Conservation (phyloP, 2,113 vertebrate genomes). For the Drymodes brunneopygia region DNA sequence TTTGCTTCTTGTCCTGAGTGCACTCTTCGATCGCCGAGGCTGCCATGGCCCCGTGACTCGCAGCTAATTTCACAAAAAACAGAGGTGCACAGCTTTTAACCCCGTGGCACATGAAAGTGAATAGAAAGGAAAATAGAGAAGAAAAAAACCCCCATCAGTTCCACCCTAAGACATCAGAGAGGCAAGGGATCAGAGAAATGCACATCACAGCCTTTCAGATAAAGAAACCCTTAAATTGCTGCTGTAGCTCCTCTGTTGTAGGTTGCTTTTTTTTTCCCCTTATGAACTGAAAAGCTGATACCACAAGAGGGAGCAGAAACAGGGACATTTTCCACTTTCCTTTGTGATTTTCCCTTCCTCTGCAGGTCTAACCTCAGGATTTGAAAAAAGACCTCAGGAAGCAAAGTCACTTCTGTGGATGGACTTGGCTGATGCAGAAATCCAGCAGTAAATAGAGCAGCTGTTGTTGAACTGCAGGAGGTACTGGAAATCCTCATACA, state of each 20-base stretch:
- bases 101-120: neutral
- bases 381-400: neutral
- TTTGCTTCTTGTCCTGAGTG: conserved; percentile 13
- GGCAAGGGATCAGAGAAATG: neutral
- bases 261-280: neutral
- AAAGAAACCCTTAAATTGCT: neutral
- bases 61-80: conserved; percentile 1
- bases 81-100: neutral
- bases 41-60: conserved; percentile 12
- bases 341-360: neutral
- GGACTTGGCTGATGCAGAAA: neutral
- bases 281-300: neutral
- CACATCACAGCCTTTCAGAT: neutral
- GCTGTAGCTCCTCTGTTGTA: neutral
- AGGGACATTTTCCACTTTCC: neutral
- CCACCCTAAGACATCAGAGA: neutral
- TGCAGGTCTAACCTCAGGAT: neutral
- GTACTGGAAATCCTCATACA: neutral
- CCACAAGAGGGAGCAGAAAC: neutral
- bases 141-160: rapidly evolving
- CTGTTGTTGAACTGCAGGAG: neutral
- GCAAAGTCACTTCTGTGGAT: neutral
- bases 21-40: neutral
- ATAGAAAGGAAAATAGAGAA: neutral
- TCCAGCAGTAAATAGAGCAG: neutral